Conservation (phyloP, 2,797 vertebrate genomes). For the Sylvilagus floridanus region DNA sequence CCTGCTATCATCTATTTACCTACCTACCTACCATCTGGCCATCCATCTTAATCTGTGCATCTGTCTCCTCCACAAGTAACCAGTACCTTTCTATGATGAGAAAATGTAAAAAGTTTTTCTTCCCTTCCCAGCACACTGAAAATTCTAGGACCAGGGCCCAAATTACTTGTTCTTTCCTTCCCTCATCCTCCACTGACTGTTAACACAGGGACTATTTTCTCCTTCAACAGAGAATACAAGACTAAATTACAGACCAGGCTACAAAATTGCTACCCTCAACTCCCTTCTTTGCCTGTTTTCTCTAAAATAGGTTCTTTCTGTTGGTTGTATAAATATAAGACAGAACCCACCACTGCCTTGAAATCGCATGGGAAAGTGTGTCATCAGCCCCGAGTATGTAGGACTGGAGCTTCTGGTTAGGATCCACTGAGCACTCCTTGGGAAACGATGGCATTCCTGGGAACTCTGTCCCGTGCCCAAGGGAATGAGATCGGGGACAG, state of each 20-base stretch:
- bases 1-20: background rate
- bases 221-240: constrained; percentile 71
- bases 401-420: background rate
- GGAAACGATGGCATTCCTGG: constrained; percentile 32
- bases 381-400: constrained; percentile 2
- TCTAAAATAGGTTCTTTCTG: constrained; percentile 80
- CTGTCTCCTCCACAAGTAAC: constrained; percentile 57
- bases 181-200: constrained; percentile 62
- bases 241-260: constrained; percentile 81
- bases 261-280: constrained; percentile 79
- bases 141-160: constrained; percentile 56
- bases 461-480: background rate
- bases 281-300: constrained; percentile 82
- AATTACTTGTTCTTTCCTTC: constrained; percentile 48
- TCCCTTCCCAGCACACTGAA: constrained; percentile 55
- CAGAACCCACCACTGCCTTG: constrained; percentile 71
- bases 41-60: background rate
- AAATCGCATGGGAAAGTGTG: constrained; percentile 44
- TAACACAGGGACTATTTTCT: constrained; percentile 79
- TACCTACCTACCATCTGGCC: background rate
- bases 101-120: constrained; percentile 45
- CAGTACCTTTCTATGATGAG: constrained; percentile 50
- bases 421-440: background rate
- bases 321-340: constrained; percentile 79
- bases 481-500: background rate